phyloP scores from a whole-genome alignment of 1,140 invertebrate genomes.

The Thaumatotibia leucotreta region DNA sequence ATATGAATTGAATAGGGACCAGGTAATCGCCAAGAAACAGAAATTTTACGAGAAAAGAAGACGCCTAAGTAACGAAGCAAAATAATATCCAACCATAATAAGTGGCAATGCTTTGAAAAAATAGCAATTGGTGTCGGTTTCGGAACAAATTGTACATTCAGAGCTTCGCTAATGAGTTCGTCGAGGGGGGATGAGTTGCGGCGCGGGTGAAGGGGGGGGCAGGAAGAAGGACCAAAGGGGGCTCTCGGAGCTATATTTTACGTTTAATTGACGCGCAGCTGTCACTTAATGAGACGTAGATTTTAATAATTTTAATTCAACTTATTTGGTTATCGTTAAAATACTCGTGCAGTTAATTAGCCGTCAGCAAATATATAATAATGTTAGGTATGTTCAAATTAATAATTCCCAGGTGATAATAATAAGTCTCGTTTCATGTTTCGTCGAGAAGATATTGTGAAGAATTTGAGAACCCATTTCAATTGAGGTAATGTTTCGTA shows the following conservation, averaged over 20 bases:
- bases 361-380: neutral
- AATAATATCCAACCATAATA: constrained; percentile 33
- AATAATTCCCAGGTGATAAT: too few relatives aligned
- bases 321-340: constrained; percentile 2
- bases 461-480: too few relatives aligned
- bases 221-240: constrained; percentile 15
- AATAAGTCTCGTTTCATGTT: too few relatives aligned
- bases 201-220: constrained; percentile 22
- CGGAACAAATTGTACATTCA: constrained; percentile 69
- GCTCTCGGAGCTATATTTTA: constrained; percentile 65
- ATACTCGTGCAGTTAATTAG: neutral
- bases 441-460: too few relatives aligned
- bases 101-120: constrained; percentile 54
- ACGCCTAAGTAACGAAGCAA: constrained; percentile 14
- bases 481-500: too few relatives aligned
- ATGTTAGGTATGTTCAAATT: too few relatives aligned
- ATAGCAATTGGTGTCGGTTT: constrained; percentile 65
- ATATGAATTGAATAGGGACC: too few relatives aligned
- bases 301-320: constrained; percentile 35
- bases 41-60: too few relatives aligned
- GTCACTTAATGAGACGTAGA: constrained; percentile 64
- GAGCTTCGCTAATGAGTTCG: constrained; percentile 62
- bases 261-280: constrained; percentile 67
- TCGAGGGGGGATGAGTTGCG: constrained; percentile 40
- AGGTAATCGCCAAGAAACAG: too few relatives aligned